These are phyloP conservation scores for Tauraco hartlaubi DNA, from an alignment of 2,797 vertebrate genomes.

Conservation along the genomic window DNA sequence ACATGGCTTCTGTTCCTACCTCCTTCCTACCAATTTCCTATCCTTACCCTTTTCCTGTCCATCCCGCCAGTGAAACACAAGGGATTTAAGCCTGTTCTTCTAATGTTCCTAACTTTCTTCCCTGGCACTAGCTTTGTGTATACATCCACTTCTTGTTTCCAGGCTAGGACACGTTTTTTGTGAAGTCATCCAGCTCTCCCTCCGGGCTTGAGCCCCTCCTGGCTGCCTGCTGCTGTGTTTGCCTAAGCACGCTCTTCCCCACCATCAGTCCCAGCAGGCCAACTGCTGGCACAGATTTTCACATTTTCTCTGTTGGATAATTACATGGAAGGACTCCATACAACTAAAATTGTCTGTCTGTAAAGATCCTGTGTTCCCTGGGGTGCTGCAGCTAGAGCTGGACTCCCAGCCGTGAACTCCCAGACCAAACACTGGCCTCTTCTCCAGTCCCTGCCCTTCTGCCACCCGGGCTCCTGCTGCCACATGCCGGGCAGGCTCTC, in stretches of 20 bases:
- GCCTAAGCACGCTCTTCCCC: neutral
- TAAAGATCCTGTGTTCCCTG: neutral
- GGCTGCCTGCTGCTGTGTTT: neutral
- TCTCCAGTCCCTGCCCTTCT: neutral
- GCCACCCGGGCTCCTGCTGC: neutral
- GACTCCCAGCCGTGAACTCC: neutral
- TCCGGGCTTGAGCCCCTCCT: neutral
- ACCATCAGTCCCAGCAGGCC: neutral
- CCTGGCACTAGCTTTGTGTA: neutral
- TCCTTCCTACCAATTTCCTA: neutral
- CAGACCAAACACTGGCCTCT: neutral
- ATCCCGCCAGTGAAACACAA: neutral
- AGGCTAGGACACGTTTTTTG: neutral
- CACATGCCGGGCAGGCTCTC: rapidly evolving
- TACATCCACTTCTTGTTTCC: neutral
- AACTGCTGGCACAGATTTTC: neutral
- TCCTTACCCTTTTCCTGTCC: neutral
- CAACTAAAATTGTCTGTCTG: neutral
- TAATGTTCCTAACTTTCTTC: neutral
- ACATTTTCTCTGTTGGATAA: neutral
- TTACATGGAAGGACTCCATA: neutral
- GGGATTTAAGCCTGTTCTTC: neutral
- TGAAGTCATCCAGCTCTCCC: neutral
- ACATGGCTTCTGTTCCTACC: neutral
- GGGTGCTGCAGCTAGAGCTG: neutral